A percentile compares a stretch with the other conserved stretches of the same genome.
These are phyloP conservation scores for Lordiphosa mommai DNA, from an alignment of 1,140 invertebrate species.

Conservation along the genomic window DNA sequence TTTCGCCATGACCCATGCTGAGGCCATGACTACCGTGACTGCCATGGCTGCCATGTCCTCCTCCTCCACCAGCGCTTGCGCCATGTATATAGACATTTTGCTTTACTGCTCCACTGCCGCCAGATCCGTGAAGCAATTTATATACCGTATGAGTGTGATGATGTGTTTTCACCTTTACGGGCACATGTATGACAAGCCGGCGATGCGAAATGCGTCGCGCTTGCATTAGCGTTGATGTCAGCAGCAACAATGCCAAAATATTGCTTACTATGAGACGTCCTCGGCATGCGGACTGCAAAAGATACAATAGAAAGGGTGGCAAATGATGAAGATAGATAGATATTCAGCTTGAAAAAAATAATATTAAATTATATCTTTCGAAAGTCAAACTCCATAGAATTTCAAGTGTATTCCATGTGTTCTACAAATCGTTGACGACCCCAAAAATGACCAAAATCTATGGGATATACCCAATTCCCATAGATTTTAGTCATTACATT, in stretches of 20 bases:
- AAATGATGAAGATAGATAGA: no score
- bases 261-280: conserved; percentile 14
- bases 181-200: conserved; percentile 72
- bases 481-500: no score
- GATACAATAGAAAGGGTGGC: no score
- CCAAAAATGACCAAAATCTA: no score
- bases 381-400: no score
- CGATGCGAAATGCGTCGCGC: conserved; percentile 48
- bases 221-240: conserved; percentile 39
- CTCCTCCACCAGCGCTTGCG: no score
- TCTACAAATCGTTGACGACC: no score
- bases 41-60: conserved; percentile 4
- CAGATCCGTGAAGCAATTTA: conserved; percentile 49
- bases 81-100: conserved; percentile 67
- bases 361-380: no score
- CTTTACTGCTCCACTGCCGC: conserved; percentile 42
- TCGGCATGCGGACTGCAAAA: conserved; percentile 2
- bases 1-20: conserved; percentile 53
- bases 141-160: conserved; percentile 75
- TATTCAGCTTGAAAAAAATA: no score
- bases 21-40: conserved; percentile 10
- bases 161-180: conserved; percentile 69
- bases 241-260: conserved; percentile 37
- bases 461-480: no score
- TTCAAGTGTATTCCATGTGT: no score